Conservation (phyloP, 2,113 vertebrate species). For the Cyphomyrus discorhynchus region DNA sequence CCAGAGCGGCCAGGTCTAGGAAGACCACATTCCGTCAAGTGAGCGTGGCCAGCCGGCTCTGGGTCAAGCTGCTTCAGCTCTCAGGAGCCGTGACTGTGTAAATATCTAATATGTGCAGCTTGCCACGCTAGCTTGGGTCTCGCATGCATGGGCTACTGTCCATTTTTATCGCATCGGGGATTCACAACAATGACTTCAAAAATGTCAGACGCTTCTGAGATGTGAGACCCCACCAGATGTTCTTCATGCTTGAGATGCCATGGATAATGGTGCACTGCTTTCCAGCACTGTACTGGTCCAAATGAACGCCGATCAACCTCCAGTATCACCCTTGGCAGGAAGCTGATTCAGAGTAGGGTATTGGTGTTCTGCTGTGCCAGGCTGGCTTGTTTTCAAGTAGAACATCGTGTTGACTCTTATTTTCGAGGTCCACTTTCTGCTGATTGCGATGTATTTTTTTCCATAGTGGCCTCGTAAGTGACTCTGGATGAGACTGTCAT, state of each 20-base stretch:
- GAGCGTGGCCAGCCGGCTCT: neutral
- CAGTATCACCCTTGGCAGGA: neutral
- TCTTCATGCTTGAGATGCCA: conserved; percentile 5
- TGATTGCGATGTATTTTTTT: neutral
- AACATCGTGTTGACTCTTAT: neutral
- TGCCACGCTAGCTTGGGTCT: neutral
- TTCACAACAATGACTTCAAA: neutral
- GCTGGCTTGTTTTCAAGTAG: neutral
- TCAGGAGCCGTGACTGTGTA: neutral
- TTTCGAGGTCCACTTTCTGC: neutral
- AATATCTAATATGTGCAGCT: conserved; percentile 6
- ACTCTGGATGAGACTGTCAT: neutral
- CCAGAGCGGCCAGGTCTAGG: neutral
- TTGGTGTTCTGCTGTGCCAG: neutral
- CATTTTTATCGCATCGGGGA: neutral
- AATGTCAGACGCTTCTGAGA: neutral
- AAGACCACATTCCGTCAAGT: neutral
- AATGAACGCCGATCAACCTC: neutral
- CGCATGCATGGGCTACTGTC: neutral
- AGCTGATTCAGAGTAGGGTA: neutral
- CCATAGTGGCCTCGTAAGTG: neutral
- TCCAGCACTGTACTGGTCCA: neutral
- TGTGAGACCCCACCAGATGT: neutral
- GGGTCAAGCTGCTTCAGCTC: neutral
- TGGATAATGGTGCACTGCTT: neutral